Percentiles rank a stretch among this genome's conserved stretches.
Conservation (phyloP, 2,797 vertebrate species). For the Morelia viridis region DNA sequence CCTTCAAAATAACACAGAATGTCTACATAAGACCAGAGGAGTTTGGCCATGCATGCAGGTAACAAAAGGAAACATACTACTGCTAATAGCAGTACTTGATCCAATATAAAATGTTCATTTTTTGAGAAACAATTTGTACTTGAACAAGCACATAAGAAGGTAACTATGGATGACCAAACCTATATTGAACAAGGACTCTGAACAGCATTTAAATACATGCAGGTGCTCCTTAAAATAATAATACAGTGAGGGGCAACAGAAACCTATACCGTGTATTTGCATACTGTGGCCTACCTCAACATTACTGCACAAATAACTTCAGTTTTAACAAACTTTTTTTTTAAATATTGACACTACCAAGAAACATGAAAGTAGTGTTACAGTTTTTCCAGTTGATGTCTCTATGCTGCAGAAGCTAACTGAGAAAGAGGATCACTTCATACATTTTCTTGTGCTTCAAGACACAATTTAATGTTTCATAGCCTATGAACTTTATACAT, state of each 20-base stretch:
- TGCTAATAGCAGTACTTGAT: background rate
- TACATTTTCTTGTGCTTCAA: conserved; percentile 66
- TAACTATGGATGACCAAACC: background rate
- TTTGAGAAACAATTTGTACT: conserved; percentile 2
- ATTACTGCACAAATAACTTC: conserved; percentile 54
- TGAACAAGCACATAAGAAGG: background rate
- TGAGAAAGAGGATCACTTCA: conserved; percentile 55
- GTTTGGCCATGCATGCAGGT: background rate
- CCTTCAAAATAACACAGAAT: conserved; percentile 3
- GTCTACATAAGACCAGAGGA: background rate
- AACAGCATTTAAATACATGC: conserved; percentile 9
- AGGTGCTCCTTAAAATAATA: conserved; percentile 58
- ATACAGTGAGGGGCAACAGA: conserved; percentile 67
- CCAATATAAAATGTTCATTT: background rate
- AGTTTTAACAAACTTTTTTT: conserved; percentile 59
- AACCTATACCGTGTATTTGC: conserved; percentile 52
- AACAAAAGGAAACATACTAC: background rate
- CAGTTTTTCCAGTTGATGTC: conserved; percentile 49
- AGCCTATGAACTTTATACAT: conserved; percentile 56
- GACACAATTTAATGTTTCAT: conserved; percentile 60
- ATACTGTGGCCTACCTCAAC: conserved; percentile 50
- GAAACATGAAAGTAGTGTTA: conserved; percentile 61
- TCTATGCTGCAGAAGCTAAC: conserved; percentile 63
- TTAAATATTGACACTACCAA: conserved; percentile 58
- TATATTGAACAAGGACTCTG: conserved; percentile 28